A percentile compares a stretch with the other conserved stretches of the same genome.
Evolutionary conservation across 2,113 vertebrate species (phyloP).

Genomic region (Hystrix cristata): DNA sequence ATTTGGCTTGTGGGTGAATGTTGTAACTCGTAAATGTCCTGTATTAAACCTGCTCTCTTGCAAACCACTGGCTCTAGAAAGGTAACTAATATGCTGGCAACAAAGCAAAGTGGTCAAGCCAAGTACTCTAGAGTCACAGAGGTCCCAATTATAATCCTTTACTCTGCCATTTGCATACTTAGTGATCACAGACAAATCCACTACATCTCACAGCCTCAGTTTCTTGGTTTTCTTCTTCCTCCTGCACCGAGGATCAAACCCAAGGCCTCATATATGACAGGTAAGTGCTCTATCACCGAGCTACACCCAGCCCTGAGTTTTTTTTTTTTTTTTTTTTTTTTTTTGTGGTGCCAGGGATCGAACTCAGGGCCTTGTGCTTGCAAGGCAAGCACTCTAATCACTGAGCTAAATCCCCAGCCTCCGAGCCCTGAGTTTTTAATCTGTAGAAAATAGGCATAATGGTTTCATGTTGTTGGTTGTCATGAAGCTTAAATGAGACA

Average conservation of each 20-base stretch:
- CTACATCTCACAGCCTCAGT: not conserved
- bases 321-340: too few relatives aligned
- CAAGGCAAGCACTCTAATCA: too few relatives aligned
- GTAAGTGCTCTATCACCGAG: too few relatives aligned
- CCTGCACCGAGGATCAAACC: too few relatives aligned
- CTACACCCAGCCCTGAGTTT: too few relatives aligned
- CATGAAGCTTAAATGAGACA: conserved; percentile 30
- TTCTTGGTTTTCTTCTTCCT: too few relatives aligned
- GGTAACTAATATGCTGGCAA: not conserved
- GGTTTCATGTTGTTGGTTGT: not conserved
- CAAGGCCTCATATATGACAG: too few relatives aligned
- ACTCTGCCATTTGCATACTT: not conserved
- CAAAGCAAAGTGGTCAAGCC: not conserved
- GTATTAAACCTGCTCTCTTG: too few relatives aligned
- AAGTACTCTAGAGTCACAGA: not conserved
- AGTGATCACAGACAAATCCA: not conserved
- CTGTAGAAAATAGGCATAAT: conserved; percentile 8
- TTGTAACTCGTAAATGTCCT: too few relatives aligned
- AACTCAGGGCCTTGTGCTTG: not conserved
- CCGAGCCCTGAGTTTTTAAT: not conserved
- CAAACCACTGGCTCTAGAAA: too few relatives aligned
- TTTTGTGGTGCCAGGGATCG: too few relatives aligned
- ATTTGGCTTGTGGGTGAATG: too few relatives aligned
- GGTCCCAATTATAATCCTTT: not conserved
- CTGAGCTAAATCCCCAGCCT: not conserved